These are phyloP conservation scores for Mallateleia sp. DNA, from an alignment of 2,888 invertebrate species.

Conservation along the genomic window DNA sequence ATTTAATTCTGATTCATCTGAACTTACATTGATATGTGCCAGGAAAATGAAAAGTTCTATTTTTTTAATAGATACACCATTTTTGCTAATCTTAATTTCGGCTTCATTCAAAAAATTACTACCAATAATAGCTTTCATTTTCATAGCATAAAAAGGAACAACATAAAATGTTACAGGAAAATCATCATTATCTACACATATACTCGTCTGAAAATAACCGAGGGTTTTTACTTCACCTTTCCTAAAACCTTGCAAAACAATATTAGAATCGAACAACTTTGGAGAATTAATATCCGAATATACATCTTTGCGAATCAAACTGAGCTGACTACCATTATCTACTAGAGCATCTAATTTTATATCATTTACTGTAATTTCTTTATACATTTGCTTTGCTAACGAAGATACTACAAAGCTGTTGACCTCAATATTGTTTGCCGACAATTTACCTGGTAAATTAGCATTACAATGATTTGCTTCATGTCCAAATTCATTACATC, in stretches of 20 bases:
- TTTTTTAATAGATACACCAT: conserved; percentile 33
- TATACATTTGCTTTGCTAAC: too few species aligned
- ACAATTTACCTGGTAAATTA: background rate
- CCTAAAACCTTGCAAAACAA: conserved; percentile 27
- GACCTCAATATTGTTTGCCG: conserved; percentile 6
- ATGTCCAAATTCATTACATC: conserved; percentile 34
- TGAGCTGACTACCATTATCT: conserved; percentile 32
- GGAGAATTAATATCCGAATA: background rate
- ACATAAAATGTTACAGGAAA: conserved; percentile 28
- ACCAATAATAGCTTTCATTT: conserved; percentile 29
- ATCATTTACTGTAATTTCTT: conserved; percentile 12
- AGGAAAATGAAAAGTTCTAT: conserved; percentile 14
- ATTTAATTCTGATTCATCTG: background rate
- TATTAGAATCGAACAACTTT: background rate
- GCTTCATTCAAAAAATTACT: conserved; percentile 28
- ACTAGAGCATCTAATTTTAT: conserved; percentile 14
- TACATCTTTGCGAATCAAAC: conserved; percentile 23
- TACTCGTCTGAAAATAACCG: conserved; percentile 17
- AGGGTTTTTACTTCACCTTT: conserved; percentile 19
- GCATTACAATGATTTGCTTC: conserved; percentile 7
- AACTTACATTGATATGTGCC: background rate
- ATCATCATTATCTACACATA: conserved; percentile 13
- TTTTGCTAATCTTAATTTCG: conserved; percentile 16
- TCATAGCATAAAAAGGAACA: conserved; percentile 30
- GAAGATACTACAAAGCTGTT: too few species aligned